A percentile compares a stretch with the other conserved stretches of the same genome.
Conservation (phyloP, 2,888 invertebrate genomes). For the Artemia sp. region DNA sequence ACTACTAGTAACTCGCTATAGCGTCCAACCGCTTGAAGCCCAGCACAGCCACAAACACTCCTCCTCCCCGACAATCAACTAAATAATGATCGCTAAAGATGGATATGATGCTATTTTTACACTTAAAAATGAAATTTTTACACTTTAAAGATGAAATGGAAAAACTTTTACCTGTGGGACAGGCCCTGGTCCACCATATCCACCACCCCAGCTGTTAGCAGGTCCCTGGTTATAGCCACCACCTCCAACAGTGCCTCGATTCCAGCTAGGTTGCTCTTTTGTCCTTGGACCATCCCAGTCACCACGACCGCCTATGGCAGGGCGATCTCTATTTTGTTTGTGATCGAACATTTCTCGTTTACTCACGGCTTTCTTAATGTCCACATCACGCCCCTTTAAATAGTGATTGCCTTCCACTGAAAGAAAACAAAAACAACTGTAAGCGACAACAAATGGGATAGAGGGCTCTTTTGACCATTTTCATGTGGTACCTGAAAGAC, state of each 20-base stretch:
- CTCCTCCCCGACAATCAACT: too few species aligned
- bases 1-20: too few species aligned
- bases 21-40: too few species aligned
- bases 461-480: too few species aligned
- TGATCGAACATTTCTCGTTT: constrained; percentile 57
- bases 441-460: too few species aligned
- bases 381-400: constrained; percentile 63
- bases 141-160: too few species aligned
- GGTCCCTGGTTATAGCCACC: constrained; percentile 35
- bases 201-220: constrained; percentile 33
- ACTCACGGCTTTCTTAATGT: constrained; percentile 80
- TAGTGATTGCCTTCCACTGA: constrained; percentile 60
- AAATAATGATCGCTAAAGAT: too few species aligned
- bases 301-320: constrained; percentile 18
- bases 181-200: constrained; percentile 23
- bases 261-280: constrained; percentile 34
- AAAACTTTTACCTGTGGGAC: too few species aligned
- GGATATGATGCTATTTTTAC: too few species aligned
- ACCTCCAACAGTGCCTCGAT: constrained; percentile 37
- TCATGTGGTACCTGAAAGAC: too few species aligned
- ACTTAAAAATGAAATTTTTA: too few species aligned
- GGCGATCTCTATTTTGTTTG: constrained; percentile 13
- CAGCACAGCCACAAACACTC: too few species aligned
- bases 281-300: constrained; percentile 23
- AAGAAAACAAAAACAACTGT: constrained; percentile 26